phyloP scores from a whole-genome alignment of 2,113 vertebrate species.

The Anoplopoma fimbria region DNA sequence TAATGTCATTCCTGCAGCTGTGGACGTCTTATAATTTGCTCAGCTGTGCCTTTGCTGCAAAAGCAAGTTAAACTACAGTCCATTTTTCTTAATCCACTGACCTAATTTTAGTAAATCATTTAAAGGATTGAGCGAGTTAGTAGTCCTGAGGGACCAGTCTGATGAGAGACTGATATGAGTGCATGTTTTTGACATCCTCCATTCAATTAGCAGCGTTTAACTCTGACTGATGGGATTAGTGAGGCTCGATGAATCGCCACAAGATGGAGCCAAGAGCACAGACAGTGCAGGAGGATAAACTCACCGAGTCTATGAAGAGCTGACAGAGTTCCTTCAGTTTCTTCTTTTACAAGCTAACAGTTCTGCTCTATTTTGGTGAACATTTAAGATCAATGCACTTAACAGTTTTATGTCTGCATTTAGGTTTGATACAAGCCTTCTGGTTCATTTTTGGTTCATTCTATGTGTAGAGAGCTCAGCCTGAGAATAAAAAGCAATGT shows the following conservation, averaged over 20 bases:
- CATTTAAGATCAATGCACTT: neutral
- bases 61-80: constrained; percentile 2
- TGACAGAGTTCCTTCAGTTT: neutral
- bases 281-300: neutral
- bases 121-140: constrained; percentile 24
- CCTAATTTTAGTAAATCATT: constrained; percentile 33
- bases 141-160: constrained; percentile 28
- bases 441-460: neutral
- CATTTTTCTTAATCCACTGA: constrained; percentile 31
- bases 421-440: neutral
- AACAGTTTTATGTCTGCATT: neutral
- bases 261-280: constrained; percentile 65
- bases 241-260: constrained; percentile 31
- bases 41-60: neutral
- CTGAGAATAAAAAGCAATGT: neutral
- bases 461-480: no score
- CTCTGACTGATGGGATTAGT: constrained; percentile 35
- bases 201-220: constrained; percentile 61
- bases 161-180: constrained; percentile 41
- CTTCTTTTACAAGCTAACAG: neutral
- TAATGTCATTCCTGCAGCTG: neutral
- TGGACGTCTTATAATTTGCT: neutral
- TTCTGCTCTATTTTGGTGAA: no score
- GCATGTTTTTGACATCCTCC: constrained; percentile 34
- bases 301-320: no score